These are phyloP conservation scores for Coelopa pilipes DNA, from an alignment of 2,888 invertebrate species.

Conservation along the genomic window DNA sequence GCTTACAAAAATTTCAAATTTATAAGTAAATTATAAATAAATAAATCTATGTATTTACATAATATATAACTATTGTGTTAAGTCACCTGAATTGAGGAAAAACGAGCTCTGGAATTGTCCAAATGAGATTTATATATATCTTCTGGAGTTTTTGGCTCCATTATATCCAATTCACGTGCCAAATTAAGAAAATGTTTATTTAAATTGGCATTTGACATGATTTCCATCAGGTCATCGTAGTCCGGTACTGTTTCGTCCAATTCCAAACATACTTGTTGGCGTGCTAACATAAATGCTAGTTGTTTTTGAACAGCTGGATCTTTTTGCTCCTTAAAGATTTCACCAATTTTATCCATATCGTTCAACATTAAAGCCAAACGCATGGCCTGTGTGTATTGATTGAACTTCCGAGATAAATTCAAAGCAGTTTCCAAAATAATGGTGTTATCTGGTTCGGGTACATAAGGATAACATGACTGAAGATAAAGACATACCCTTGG, in stretches of 20 bases:
- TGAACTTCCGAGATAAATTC: conserved; percentile 86
- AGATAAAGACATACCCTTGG: conserved; percentile 91
- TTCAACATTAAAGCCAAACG: conserved; percentile 93
- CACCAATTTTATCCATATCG: conserved; percentile 80
- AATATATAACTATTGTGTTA: neutral
- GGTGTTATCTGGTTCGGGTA: conserved; percentile 92
- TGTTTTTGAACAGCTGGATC: conserved; percentile 90
- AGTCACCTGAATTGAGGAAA: conserved; percentile 73
- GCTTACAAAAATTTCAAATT: too few species aligned
- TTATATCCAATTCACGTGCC: conserved; percentile 96
- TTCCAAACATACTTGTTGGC: conserved; percentile 92
- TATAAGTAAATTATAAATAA: neutral
- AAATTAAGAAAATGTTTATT: conserved; percentile 93
- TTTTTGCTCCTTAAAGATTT: conserved; percentile 84
- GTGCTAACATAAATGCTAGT: conserved; percentile 93
- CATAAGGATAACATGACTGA: conserved; percentile 91
- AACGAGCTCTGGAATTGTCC: conserved; percentile 84
- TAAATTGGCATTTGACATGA: conserved; percentile 93
- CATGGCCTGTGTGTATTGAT: conserved; percentile 89
- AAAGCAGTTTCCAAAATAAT: conserved; percentile 85
- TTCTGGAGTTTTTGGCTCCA: conserved; percentile 99
- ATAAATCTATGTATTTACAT: too few species aligned
- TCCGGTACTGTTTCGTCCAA: conserved; percentile 74
- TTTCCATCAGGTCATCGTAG: conserved; percentile 84
- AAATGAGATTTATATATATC: conserved; percentile 99